Conservation (phyloP, 2,797 vertebrate genomes). For the Paguma larvata region DNA sequence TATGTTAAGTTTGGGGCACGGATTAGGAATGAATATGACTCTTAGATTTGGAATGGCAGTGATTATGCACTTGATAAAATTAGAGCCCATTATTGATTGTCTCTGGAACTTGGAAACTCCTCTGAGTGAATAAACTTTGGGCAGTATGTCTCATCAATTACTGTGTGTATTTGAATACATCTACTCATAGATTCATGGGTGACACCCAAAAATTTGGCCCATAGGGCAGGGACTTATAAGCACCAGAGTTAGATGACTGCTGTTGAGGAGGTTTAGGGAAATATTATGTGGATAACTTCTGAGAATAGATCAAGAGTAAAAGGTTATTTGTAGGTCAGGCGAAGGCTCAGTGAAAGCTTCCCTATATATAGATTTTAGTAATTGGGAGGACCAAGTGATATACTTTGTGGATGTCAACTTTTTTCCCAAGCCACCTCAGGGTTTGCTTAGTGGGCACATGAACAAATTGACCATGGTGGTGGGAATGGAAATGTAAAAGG, state of each 20-base stretch:
- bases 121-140: not conserved
- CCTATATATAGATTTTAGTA: not conserved
- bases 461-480: rapidly evolving
- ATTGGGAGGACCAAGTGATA: not conserved
- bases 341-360: not conserved
- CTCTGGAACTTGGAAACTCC: not conserved
- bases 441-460: not conserved
- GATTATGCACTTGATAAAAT: not conserved
- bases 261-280: not conserved
- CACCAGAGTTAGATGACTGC: not conserved
- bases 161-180: not conserved
- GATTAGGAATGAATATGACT: not conserved
- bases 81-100: not conserved
- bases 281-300: not conserved
- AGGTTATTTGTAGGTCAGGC: not conserved
- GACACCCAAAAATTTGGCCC: not conserved
- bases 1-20: not conserved
- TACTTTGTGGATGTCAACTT: not conserved
- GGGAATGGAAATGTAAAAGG: not conserved
- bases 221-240: not conserved
- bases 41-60: not conserved
- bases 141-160: not conserved
- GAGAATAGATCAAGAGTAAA: not conserved
- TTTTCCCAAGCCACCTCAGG: not conserved
- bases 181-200: no score